Evolutionary conservation across 2,113 vertebrate genomes (phyloP).

Genomic region (Lepus americanus): DNA sequence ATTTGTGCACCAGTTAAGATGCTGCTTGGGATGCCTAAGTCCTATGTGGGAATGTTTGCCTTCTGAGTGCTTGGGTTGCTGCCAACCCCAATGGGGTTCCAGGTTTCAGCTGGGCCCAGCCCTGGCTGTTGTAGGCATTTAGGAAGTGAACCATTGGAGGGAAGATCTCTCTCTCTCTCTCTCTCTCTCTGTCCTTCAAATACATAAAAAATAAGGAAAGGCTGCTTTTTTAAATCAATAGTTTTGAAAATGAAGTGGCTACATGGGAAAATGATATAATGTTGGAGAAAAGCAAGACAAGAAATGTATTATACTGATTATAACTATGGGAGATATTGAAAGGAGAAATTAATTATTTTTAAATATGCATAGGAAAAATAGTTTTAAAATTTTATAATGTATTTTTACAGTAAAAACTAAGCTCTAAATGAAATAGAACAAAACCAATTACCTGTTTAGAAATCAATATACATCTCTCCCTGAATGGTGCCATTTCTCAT

Average conservation of each 20-base stretch:
- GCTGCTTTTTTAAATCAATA: too few species aligned
- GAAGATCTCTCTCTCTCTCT: too few species aligned
- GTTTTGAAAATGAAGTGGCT: background rate
- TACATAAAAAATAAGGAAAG: too few species aligned
- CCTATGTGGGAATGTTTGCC: too few species aligned
- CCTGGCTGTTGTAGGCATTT: too few species aligned
- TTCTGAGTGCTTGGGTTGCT: too few species aligned
- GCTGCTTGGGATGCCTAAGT: too few species aligned
- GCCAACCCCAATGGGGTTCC: too few species aligned
- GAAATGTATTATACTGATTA: conserved; percentile 42
- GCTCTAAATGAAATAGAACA: conserved; percentile 66
- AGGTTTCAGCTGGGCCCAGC: too few species aligned
- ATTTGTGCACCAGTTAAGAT: too few species aligned
- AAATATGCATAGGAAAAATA: conserved; percentile 33
- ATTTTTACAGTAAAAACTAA: conserved; percentile 57
- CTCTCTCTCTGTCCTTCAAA: too few species aligned
- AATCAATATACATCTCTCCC: conserved; percentile 38
- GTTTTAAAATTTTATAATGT: background rate
- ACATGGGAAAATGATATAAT: background rate
- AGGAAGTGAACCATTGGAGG: too few species aligned
- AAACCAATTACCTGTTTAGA: conserved; percentile 57
- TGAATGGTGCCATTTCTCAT: conserved; percentile 37
- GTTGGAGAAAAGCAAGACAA: background rate
- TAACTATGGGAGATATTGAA: conserved; percentile 35
- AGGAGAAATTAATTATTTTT: conserved; percentile 61